Percentiles rank a stretch among this genome's conserved stretches.
Conservation (phyloP, 2,113 vertebrate species). For the Oncorhynchus mykiss region DNA sequence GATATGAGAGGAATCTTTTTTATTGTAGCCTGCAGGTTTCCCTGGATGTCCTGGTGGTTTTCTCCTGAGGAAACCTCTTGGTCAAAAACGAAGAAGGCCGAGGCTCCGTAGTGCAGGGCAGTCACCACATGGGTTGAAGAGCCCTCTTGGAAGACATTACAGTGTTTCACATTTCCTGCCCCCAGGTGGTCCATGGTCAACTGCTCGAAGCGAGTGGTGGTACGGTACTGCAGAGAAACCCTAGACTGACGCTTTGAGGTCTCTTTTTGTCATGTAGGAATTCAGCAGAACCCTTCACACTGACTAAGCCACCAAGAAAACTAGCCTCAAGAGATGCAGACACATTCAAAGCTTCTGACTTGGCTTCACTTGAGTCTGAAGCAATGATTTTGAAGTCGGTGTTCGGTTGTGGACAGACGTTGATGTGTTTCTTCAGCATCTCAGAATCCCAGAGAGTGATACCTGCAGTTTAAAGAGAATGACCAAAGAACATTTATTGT, state of each 20-base stretch:
- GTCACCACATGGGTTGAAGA: slow-evolving; percentile 53
- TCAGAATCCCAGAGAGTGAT: slow-evolving; percentile 45
- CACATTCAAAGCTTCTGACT: slow-evolving; percentile 40
- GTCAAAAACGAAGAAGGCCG: slow-evolving; percentile 56
- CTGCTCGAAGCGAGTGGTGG: slow-evolving; percentile 30
- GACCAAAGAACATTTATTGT: neutral
- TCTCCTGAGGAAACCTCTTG: slow-evolving; percentile 22
- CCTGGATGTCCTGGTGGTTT: slow-evolving; percentile 29
- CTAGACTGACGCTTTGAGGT: slow-evolving; percentile 43
- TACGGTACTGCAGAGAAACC: slow-evolving; percentile 45
- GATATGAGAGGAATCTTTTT: slow-evolving; percentile 34
- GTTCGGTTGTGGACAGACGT: slow-evolving; percentile 18
- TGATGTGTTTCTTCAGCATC: slow-evolving; percentile 31
- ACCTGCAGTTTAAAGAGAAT: slow-evolving; percentile 17
- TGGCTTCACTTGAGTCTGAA: slow-evolving; percentile 43
- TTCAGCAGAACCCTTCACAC: slow-evolving; percentile 38
- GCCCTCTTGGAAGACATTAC: slow-evolving; percentile 37
- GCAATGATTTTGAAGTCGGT: slow-evolving; percentile 44
- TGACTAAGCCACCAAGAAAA: slow-evolving; percentile 43
- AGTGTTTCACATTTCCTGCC: slow-evolving; percentile 25
- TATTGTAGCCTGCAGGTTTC: slow-evolving; percentile 24
- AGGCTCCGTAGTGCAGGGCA: slow-evolving; percentile 39
- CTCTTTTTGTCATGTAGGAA: slow-evolving; percentile 48
- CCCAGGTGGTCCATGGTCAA: slow-evolving; percentile 50
- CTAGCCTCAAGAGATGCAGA: slow-evolving; percentile 39